These are phyloP conservation scores for Eupithecia subfuscata DNA, from an alignment of 2,888 invertebrate genomes.

Conservation along the genomic window DNA sequence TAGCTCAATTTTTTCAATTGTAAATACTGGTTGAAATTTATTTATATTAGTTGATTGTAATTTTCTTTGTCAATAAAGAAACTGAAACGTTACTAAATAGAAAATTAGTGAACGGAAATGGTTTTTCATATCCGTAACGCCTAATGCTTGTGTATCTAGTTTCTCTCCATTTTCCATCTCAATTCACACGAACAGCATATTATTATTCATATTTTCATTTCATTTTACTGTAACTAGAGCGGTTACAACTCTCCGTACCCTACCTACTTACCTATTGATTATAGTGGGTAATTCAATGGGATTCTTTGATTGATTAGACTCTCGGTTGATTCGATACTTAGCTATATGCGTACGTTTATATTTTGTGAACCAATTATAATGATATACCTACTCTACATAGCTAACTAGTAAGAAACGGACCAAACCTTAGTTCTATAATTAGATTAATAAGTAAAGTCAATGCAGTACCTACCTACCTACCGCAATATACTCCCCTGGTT, in stretches of 20 bases:
- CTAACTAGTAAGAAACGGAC: background rate
- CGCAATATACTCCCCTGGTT: constrained; percentile 17
- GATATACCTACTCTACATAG: background rate
- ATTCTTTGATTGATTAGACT: background rate
- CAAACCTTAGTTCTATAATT: background rate
- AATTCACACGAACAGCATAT: background rate
- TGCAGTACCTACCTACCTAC: background rate
- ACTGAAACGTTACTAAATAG: background rate
- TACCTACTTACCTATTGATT: background rate
- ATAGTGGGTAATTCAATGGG: background rate
- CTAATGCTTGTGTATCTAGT: background rate
- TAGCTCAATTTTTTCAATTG: too few relatives aligned
- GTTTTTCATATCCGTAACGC: background rate
- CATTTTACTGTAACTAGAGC: background rate
- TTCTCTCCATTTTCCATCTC: background rate
- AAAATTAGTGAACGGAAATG: background rate
- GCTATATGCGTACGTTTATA: background rate
- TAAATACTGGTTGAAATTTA: too few relatives aligned
- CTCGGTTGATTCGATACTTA: background rate
- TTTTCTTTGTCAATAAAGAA: too few relatives aligned
- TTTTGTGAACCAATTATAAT: background rate
- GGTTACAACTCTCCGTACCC: background rate
- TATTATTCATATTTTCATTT: background rate
- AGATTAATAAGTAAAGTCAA: background rate
- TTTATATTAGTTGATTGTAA: too few relatives aligned